These are phyloP conservation scores for Sphaeramia orbicularis DNA, from an alignment of 2,797 vertebrate genomes.

Conservation along the genomic window DNA sequence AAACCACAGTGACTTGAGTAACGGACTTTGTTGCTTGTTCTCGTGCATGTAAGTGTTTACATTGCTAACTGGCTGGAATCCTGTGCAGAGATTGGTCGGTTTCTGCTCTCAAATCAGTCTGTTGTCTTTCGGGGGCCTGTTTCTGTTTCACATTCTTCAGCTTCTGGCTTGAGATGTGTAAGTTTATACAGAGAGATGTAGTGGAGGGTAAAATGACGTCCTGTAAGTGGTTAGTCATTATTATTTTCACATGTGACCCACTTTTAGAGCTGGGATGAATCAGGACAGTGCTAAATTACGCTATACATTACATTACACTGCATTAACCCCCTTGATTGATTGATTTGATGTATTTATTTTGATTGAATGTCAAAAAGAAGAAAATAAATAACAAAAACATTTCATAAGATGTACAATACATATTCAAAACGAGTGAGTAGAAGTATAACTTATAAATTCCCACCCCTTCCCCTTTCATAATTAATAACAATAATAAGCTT, in stretches of 20 bases:
- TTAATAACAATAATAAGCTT: no score
- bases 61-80: slow-evolving; percentile 55
- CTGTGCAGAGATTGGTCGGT: slow-evolving; percentile 44
- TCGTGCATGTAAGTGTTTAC: slow-evolving; percentile 58
- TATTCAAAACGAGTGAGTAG: no score
- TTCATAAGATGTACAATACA: no score
- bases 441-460: no score
- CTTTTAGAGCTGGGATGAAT: not conserved
- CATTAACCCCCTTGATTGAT: no score
- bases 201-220: slow-evolving; percentile 25
- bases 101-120: slow-evolving; percentile 59
- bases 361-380: no score
- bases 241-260: slow-evolving; percentile 7
- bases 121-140: slow-evolving; percentile 69
- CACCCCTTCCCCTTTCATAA: no score
- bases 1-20: slow-evolving; percentile 27
- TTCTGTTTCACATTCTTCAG: slow-evolving; percentile 69
- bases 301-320: not conserved
- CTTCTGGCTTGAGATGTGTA: slow-evolving; percentile 31
- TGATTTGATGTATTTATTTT: no score
- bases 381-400: no score
- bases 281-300: not conserved
- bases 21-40: slow-evolving; percentile 59
- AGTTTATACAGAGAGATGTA: slow-evolving; percentile 28
- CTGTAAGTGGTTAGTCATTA: not conserved